Evolutionary conservation across 2,888 invertebrate genomes (phyloP), one percentile per base, ranked within the genome.

Genomic region (Conops quadrifasciatus): DNA sequence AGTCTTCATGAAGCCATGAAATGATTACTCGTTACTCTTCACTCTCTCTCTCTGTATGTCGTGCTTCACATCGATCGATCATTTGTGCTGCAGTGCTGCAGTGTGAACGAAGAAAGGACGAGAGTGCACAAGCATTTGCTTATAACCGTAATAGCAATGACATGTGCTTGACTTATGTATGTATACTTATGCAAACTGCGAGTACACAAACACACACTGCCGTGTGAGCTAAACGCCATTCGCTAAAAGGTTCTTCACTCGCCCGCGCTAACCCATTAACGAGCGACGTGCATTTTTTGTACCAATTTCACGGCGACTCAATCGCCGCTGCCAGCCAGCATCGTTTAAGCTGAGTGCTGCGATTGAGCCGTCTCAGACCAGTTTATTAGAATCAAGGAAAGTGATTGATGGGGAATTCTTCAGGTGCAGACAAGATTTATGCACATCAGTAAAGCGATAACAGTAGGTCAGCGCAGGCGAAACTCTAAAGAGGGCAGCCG

Each of bases 331-430:
- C 36, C 9, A 9, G 36, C 9, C 36, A 7, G 9, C 9, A 36
- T 36, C 36, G 36, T 36, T 36, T 36, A 36, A 36, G 36, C 36
- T 19, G 47, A 47, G n/a, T 47, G 49, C 28, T 28, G 65, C 51
- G 28, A 28, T 28, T 65, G 51, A 26, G 47, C 64, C n/a, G 24
- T 28, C 49, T 26, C 26, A 7, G 45, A 21, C 43, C 43, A 62
- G 62, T 43, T 62, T 43, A 62, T 62, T 62, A 62, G n/a, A 62
- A 62, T 62, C 43, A 62, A 43, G 30, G 45, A 62, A 45, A 62
- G 62, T 62, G 62, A 62, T 62, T 62, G 62, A 21, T 62, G 21
- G 13, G 43, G 62, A 62, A 36, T 62, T 62, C 43, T 62, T 45
- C 11, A 19, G 43, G 24, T 62, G 21, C 11, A 43, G 62, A 43